Evolutionary conservation across 2,797 vertebrate genomes (phyloP).

Genomic region (Cyprinella venusta): DNA sequence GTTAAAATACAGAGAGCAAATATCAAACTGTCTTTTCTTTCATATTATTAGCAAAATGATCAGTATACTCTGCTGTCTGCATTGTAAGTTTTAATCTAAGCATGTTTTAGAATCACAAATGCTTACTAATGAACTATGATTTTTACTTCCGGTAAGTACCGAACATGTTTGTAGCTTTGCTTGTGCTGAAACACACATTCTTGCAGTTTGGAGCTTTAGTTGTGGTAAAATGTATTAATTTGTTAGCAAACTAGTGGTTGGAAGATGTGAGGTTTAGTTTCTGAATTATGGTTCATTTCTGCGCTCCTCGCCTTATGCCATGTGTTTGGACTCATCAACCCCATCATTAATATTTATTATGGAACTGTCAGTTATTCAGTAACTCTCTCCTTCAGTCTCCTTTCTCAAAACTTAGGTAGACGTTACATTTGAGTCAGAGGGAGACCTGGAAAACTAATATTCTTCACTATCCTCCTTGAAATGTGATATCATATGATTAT

Average conservation of each 20-base stretch:
- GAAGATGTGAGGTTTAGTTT: not conserved
- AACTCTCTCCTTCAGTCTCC: constrained; percentile 32
- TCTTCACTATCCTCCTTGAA: constrained; percentile 51
- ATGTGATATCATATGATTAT: constrained; percentile 51
- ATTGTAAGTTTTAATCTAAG: not conserved
- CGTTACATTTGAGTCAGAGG: constrained; percentile 20
- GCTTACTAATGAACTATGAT: not conserved
- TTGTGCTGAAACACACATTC: constrained; percentile 67
- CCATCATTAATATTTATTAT: constrained; percentile 40
- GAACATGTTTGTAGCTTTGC: not conserved
- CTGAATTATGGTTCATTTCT: constrained; percentile 8
- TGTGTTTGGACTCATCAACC: constrained; percentile 29
- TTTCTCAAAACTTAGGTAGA: constrained; percentile 40
- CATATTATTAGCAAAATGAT: constrained; percentile 8
- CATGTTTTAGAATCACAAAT: not conserved
- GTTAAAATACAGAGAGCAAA: not conserved
- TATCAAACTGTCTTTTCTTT: constrained; percentile 16
- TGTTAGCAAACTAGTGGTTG: constrained; percentile 2
- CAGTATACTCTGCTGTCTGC: not conserved
- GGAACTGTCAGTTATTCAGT: constrained; percentile 22
- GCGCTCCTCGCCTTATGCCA: not conserved
- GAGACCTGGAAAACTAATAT: constrained; percentile 58
- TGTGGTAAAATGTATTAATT: not conserved
- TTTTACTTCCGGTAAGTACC: constrained; percentile 1
- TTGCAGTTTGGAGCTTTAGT: constrained; percentile 69